Base-by-base conservation (phyloP, 2,888 invertebrate species). In the Elgonia sp. region DNA sequence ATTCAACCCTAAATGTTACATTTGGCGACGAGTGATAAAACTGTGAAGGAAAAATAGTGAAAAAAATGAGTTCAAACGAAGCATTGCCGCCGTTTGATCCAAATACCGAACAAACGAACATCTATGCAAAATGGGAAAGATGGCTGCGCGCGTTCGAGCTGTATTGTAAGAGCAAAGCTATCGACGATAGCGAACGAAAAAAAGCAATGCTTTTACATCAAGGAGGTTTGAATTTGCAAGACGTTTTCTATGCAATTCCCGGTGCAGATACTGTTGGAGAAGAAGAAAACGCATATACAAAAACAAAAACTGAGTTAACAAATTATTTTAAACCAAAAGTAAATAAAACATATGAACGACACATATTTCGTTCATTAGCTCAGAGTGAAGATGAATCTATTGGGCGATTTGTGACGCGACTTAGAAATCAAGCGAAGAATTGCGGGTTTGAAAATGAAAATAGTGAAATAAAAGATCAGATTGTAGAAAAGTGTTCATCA, bases 321-420 rank as follows among this genome's bases (percentile, higher is more conserved):
- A 18, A 55, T 6, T 90, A 92, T 84, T 93, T 93, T 77, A 92
- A 91, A 50, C 93, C 92, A 0, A 87, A 89, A 73, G 91, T 90
- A 86, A 92, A 92, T 80, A 92, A 91, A 46, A 90, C 91, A 29
- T 93, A 92, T 88, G 92, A 93, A 89, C 77, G 93, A 72, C 92
- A 94, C 84, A 77, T 92, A 12, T 92, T 92, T 89, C 89, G 92
- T 12, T 86, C 81, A 20, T 79, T 93, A 39, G 91, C 90, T 86
- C 91, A 90, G 67, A 91, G 90, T 67, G 86, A 89, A 18, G 91
- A 84, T 20, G 93, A 93, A 84, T 91, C 77, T 18, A 91, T 94
- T 60, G 90, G 90, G 20, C 91, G 92, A 63, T 93, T 91, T 84
- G 20, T 93, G 6, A 55, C 92, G 20, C 89, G 90, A 67, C 60